A percentile compares a stretch with the other conserved stretches of the same genome.
phyloP scores from a whole-genome alignment of 1,140 invertebrate genomes.

The Ridgeia piscesae region DNA sequence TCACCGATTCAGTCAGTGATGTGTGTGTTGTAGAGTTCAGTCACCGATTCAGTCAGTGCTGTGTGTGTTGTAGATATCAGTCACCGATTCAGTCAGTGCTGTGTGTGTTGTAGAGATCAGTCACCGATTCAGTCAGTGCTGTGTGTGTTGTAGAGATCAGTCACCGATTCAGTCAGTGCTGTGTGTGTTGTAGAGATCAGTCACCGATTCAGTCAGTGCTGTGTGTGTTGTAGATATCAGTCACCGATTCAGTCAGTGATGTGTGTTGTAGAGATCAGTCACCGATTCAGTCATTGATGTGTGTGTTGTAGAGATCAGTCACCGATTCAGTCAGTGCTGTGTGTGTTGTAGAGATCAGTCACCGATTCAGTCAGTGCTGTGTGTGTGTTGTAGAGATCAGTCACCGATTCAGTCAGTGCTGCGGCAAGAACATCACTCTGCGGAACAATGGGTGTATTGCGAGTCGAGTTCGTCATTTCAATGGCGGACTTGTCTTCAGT shows the following conservation, averaged over 20 bases:
- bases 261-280: slow-evolving; percentile 1
- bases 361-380: no score
- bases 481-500: slow-evolving; percentile 61
- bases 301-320: slow-evolving; percentile 16
- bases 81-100: not conserved
- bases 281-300: no score
- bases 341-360: no score
- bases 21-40: not conserved
- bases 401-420: slow-evolving; percentile 66
- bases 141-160: slow-evolving; percentile 17
- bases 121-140: no score
- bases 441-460: slow-evolving; percentile 71
- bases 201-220: no score
- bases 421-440: slow-evolving; percentile 73
- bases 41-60: not conserved
- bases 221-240: slow-evolving; percentile 42
- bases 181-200: no score
- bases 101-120: not conserved
- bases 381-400: slow-evolving; percentile 26
- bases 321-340: no score
- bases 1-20: not conserved
- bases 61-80: not conserved
- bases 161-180: no score
- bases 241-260: slow-evolving; percentile 65
- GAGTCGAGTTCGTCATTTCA: slow-evolving; percentile 66